phyloP scores from a whole-genome alignment of 2,113 vertebrate species.

The Sphyrna mokarran region DNA sequence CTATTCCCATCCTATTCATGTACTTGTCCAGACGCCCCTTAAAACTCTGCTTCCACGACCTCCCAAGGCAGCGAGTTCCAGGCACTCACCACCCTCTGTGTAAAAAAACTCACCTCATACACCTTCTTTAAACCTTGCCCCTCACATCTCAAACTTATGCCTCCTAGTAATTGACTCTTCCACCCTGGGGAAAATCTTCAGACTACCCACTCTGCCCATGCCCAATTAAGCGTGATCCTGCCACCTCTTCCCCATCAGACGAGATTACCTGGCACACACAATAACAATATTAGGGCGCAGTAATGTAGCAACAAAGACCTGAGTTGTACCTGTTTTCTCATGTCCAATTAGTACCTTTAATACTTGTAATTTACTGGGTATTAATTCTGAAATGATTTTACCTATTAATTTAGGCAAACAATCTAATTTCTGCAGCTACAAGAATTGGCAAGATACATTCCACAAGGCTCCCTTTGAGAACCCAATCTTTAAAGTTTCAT shows the following conservation, averaged over 20 bases:
- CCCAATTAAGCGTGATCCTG: too few relatives aligned
- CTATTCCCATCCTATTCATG: too few relatives aligned
- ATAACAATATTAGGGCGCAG: neutral
- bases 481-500: neutral
- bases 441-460: neutral
- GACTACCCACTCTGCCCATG: too few relatives aligned
- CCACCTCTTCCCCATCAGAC: neutral
- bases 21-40: too few relatives aligned
- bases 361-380: neutral
- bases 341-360: constrained; percentile 20
- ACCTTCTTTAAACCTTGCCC: too few relatives aligned
- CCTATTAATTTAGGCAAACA: neutral
- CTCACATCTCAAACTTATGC: too few relatives aligned
- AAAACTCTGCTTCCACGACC: too few relatives aligned
- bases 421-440: constrained; percentile 21
- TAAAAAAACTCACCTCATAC: too few relatives aligned
- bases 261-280: neutral
- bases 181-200: too few relatives aligned
- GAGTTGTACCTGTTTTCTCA: neutral
- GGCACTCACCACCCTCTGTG: too few relatives aligned
- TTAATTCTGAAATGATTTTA: constrained; percentile 6
- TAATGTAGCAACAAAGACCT: neutral
- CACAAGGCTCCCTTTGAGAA: neutral
- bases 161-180: too few relatives aligned
- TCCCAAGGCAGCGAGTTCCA: too few relatives aligned